Percentiles rank a stretch among this genome's conserved stretches.
Conservation (phyloP, 1,140 invertebrate genomes). For the Drosophila bocki region DNA sequence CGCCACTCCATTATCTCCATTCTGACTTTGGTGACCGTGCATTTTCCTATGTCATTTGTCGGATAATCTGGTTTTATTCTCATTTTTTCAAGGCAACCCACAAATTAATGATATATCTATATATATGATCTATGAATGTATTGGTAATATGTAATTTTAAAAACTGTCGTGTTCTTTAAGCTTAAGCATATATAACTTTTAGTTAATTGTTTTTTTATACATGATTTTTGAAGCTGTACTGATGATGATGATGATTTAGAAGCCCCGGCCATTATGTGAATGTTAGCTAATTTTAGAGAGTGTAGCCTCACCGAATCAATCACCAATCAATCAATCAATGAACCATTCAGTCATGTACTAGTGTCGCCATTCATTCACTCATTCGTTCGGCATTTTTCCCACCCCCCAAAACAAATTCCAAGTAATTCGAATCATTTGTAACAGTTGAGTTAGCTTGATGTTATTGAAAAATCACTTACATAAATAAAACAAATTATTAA, state of each 20-base stretch:
- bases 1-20: conserved; percentile 29
- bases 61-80: conserved; percentile 49
- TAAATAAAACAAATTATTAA: conserved; percentile 47
- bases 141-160: conserved; percentile 60
- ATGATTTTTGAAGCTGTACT: conserved; percentile 72
- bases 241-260: conserved; percentile 53
- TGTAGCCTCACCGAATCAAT: conserved; percentile 44
- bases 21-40: conserved; percentile 51
- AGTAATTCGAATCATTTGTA: conserved; percentile 43
- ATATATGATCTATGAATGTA: conserved; percentile 66
- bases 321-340: conserved; percentile 10
- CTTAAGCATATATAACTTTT: conserved; percentile 69
- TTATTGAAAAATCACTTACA: conserved; percentile 37
- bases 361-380: conserved; percentile 10
- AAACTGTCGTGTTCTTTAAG: conserved; percentile 72
- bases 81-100: conserved; percentile 41
- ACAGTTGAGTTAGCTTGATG: conserved; percentile 50
- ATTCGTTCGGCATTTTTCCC: conserved; percentile 24
- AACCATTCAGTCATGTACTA: conserved; percentile 23
- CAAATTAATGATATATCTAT: conserved; percentile 71
- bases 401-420: conserved; percentile 33
- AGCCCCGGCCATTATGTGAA: conserved; percentile 66
- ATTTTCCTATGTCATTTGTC: conserved; percentile 48
- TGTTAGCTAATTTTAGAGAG: conserved; percentile 79
- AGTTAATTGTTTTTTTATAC: conserved; percentile 80